A percentile compares a stretch with the other conserved stretches of the same genome.
Conservation (phyloP, 2,888 invertebrate genomes). For the Carabus problematicus region DNA sequence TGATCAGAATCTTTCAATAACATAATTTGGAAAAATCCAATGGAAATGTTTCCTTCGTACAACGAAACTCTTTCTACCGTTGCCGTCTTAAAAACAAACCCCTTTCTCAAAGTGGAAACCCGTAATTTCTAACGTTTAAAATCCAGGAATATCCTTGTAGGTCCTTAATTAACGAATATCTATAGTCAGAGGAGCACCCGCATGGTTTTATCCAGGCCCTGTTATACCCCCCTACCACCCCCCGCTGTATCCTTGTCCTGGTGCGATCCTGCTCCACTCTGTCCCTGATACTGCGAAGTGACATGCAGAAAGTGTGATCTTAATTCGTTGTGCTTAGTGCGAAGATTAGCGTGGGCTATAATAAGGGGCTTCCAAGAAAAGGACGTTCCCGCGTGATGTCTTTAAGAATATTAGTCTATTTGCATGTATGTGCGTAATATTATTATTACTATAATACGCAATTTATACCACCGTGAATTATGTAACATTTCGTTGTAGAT, state of each 20-base stretch:
- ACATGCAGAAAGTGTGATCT: slow-evolving; percentile 17
- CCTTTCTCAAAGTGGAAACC: too few relatives aligned
- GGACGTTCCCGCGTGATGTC: background rate
- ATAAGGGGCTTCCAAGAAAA: slow-evolving; percentile 24
- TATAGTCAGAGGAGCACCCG: slow-evolving; percentile 26
- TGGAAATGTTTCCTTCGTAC: too few relatives aligned
- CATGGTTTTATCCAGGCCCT: background rate
- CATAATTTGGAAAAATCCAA: too few relatives aligned
- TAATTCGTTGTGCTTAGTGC: slow-evolving; percentile 35
- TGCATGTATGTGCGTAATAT: too few relatives aligned
- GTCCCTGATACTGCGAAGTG: background rate
- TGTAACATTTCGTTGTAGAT: too few relatives aligned
- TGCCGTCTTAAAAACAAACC: too few relatives aligned
- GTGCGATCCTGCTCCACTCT: background rate
- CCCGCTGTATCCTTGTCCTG: background rate
- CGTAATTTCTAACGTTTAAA: slow-evolving; percentile 23
- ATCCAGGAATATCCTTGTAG: slow-evolving; percentile 25
- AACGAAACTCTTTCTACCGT: too few relatives aligned
- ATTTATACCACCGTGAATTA: too few relatives aligned
- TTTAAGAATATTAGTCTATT: too few relatives aligned
- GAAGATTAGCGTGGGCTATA: slow-evolving; percentile 36
- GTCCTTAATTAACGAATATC: slow-evolving; percentile 39
- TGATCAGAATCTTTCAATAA: too few relatives aligned
- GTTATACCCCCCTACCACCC: background rate
- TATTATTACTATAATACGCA: too few relatives aligned